These are phyloP conservation scores for Dendrolimus punctatus DNA, from an alignment of 1,140 invertebrate genomes.

Conservation along the genomic window DNA sequence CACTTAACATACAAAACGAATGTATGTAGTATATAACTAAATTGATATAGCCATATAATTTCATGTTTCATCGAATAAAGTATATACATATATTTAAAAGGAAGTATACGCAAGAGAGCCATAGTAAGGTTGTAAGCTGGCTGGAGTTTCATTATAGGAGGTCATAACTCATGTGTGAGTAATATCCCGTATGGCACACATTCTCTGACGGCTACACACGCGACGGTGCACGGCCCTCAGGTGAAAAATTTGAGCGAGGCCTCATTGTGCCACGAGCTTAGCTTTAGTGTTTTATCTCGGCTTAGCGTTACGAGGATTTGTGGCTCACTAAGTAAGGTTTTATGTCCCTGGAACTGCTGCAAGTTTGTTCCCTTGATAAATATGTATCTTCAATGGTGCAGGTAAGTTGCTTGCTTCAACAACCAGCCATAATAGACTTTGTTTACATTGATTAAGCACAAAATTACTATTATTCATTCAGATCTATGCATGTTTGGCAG, in stretches of 20 bases:
- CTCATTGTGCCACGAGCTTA: slow-evolving; percentile 56
- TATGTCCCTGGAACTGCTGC: slow-evolving; percentile 59
- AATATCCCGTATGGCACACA: slow-evolving; percentile 56
- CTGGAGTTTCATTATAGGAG: slow-evolving; percentile 53
- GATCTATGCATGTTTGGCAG: too few species aligned
- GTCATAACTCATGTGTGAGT: slow-evolving; percentile 60
- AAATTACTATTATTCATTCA: too few species aligned
- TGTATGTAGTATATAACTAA: too few species aligned
- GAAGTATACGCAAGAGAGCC: slow-evolving; percentile 6
- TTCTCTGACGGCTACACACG: slow-evolving; percentile 22
- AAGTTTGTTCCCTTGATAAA: slow-evolving; percentile 63
- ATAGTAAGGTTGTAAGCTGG: slow-evolving; percentile 40
- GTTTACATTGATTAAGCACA: too few species aligned
- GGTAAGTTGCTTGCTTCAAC: background rate
- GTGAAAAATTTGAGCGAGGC: slow-evolving; percentile 65
- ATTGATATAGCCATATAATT: background rate
- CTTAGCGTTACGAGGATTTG: slow-evolving; percentile 71
- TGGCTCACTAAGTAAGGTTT: slow-evolving; percentile 69
- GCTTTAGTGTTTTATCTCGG: slow-evolving; percentile 69
- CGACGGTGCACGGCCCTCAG: slow-evolving; percentile 36
- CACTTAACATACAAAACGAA: too few species aligned
- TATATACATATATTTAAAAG: background rate
- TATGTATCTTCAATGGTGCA: slow-evolving; percentile 45
- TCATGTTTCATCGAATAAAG: too few species aligned
- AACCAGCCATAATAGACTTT: too few species aligned